Base-by-base conservation (phyloP, 2,113 vertebrate species). In the Grammomys surdaster region DNA sequence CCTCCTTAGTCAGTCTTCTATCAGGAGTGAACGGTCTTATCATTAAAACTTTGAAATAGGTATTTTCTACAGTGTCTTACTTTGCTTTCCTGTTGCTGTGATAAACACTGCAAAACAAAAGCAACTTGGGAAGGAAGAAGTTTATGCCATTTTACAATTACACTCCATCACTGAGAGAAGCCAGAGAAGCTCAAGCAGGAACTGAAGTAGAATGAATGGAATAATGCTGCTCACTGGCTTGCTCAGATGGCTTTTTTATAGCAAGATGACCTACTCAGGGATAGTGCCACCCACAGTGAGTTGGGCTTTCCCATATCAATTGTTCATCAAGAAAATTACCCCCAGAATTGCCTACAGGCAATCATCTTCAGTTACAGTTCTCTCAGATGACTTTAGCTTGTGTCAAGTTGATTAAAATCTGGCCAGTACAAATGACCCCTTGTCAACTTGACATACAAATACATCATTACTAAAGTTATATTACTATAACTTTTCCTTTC, bases 31-130 rank as follows among this genome's bases (percentile, higher is more conserved):
- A 81, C 33, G 72, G 70, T 91, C 87, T 89, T 72, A 60, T 48
- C 8, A 90, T 43, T 81, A 89, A 67, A 91, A 17, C 76, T 90
- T 82, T 90, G 40, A 90, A 91, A 88, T 54, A 85, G 43, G 54
- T 58, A 60, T 40, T 84, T 60, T 84, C 80, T 60, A 60, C 56
- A 60, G 80, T 20, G n/a, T 60, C 80, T 8, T 60, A 9, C 6
- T 60, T 60, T 82, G 54, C 36, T 84, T 40, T 40, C 13, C 22
- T 60, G 36, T 28, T 60, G 22, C 80, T 63, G 56, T 60, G 80
- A 60, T 84, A 60, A 60, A 60, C n/a, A 43, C 24, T 63, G 36
- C 60, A 26, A 60, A 20, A 0, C 20, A 82, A 40, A 81, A 60
- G 80, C 54, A 82, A 58, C 36, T 58, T n/a, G 3, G 22, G 56